A percentile compares a stretch with the other conserved stretches of the same genome.
phyloP scores from a whole-genome alignment of 2,113 vertebrate genomes.

The Leucopternis melanops region DNA sequence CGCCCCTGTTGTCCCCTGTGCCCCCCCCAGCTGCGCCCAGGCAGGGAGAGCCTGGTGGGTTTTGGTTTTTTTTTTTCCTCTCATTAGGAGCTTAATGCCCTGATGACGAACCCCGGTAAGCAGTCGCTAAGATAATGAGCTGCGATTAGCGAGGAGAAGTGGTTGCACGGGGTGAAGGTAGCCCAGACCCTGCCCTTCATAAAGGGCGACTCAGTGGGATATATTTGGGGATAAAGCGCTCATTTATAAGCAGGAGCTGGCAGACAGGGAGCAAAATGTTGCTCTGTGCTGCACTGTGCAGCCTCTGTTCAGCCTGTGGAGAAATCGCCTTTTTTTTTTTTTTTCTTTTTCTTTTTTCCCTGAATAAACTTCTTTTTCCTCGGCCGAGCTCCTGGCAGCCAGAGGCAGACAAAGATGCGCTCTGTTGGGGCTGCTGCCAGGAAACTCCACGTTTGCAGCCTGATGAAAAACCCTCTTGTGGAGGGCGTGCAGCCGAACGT shows the following conservation, averaged over 20 bases:
- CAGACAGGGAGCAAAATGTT: neutral
- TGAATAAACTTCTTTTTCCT: constrained; percentile 2
- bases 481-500: neutral
- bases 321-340: neutral
- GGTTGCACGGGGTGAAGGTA: fast-evolving
- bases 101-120: neutral
- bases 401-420: neutral
- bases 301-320: neutral
- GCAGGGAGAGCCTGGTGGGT: neutral
- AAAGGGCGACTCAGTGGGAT: neutral
- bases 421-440: neutral
- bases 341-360: neutral
- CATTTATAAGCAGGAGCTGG: neutral
- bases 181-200: neutral
- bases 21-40: neutral
- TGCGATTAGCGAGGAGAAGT: neutral
- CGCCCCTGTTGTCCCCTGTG: too few species aligned
- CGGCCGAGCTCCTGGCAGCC: neutral
- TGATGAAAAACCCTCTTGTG: neutral
- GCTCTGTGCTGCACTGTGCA: constrained; percentile 1
- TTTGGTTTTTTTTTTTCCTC: neutral
- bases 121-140: neutral
- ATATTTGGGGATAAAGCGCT: neutral
- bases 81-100: fast-evolving
- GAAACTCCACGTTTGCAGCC: neutral